Conservation (phyloP, 2,113 vertebrate genomes). For the Pelodiscus sinensis region DNA sequence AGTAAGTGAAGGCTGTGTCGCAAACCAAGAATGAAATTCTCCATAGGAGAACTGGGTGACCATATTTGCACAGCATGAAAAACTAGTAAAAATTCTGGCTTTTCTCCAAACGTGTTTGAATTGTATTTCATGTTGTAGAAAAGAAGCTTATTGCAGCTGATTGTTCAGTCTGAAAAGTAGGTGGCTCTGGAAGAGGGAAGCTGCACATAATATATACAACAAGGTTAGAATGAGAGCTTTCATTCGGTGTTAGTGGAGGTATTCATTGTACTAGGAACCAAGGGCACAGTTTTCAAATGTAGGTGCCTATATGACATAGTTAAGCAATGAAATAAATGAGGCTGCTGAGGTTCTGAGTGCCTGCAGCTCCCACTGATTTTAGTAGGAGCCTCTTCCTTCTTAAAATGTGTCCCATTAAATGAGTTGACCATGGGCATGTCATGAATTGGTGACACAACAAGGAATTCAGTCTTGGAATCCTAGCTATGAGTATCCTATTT, state of each 20-base stretch:
- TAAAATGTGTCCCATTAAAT: not conserved
- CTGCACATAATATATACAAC: not conserved
- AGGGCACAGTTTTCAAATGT: not conserved
- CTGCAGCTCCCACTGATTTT: not conserved
- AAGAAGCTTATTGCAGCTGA: not conserved
- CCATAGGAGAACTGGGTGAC: not conserved
- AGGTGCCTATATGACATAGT: not conserved
- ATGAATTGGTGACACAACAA: not conserved
- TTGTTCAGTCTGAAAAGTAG: not conserved
- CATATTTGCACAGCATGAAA: constrained; percentile 2
- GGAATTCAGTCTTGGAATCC: not conserved
- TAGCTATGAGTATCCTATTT: not conserved
- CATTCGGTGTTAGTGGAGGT: not conserved
- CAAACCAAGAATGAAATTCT: not conserved
- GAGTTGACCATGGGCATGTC: not conserved
- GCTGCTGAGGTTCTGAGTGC: not conserved
- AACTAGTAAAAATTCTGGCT: not conserved
- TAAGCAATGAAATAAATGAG: not conserved
- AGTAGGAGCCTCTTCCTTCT: not conserved
- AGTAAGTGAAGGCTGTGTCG: not conserved
- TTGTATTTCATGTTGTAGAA: constrained; percentile 31
- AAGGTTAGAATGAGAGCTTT: not conserved
- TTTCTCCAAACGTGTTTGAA: constrained; percentile 27
- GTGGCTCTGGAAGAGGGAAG: not conserved
- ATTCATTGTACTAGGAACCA: not conserved